A percentile compares a stretch with the other conserved stretches of the same genome.
phyloP scores from a whole-genome alignment of 2,888 invertebrate species.

The Drosophila pseudotakahashii region DNA sequence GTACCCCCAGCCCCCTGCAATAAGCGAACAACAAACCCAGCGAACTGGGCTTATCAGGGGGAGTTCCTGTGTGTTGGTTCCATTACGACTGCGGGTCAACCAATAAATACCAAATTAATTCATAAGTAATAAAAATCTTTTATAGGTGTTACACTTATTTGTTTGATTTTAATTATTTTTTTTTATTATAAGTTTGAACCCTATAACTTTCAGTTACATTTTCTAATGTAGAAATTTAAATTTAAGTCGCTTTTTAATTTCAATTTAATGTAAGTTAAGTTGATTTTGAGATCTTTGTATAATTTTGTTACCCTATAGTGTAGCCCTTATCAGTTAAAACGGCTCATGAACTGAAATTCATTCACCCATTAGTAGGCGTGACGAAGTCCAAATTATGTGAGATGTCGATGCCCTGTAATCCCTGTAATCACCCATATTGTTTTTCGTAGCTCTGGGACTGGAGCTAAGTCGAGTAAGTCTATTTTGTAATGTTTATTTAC shows the following conservation, averaged over 20 bases:
- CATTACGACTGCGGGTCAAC: conserved; percentile 1
- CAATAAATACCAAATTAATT: not conserved
- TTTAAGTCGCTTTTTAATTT: too few relatives aligned
- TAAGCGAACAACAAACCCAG: conserved; percentile 26
- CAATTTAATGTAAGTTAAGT: too few relatives aligned
- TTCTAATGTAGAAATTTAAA: too few relatives aligned
- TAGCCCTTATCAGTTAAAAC: conserved; percentile 1
- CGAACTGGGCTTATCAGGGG: conserved; percentile 27
- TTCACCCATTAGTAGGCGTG: conserved; percentile 26
- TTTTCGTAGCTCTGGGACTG: not conserved
- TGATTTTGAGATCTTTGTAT: too few relatives aligned
- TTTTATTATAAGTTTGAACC: too few relatives aligned
- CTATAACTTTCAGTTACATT: too few relatives aligned
- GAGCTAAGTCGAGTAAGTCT: too few relatives aligned
- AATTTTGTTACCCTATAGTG: not conserved
- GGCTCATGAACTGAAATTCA: conserved; percentile 2
- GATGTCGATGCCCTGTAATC: conserved; percentile 34
- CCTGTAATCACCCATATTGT: conserved; percentile 19
- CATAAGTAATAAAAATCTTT: too few relatives aligned
- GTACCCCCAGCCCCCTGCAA: conserved; percentile 12
- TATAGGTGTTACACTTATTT: too few relatives aligned
- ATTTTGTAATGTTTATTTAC: conserved; percentile 13
- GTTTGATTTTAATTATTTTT: not conserved
- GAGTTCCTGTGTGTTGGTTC: conserved; percentile 24
- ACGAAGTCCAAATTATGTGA: conserved; percentile 14